These are phyloP conservation scores for Sebastes nivosus DNA, from an alignment of 2,797 vertebrate genomes.

Conservation along the genomic window DNA sequence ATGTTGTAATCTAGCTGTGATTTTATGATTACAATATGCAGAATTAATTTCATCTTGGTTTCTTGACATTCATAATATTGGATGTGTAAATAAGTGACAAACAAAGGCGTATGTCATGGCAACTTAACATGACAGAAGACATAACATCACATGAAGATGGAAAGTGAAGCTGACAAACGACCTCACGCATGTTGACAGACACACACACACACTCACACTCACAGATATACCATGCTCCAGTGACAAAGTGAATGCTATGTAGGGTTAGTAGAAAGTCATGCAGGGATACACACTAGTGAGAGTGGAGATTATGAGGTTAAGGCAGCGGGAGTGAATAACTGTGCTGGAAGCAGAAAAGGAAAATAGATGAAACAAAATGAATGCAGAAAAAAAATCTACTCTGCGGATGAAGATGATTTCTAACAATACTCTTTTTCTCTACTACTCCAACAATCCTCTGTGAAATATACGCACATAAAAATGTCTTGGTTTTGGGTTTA, in stretches of 20 bases:
- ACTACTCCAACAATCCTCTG: constrained; percentile 10
- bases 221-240: constrained; percentile 67
- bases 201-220: constrained; percentile 41
- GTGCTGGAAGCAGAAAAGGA: background rate
- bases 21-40: constrained; percentile 4
- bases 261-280: constrained; percentile 53
- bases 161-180: constrained; percentile 37
- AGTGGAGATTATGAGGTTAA: constrained; percentile 2
- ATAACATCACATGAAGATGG: constrained; percentile 36
- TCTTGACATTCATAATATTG: background rate
- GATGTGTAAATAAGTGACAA: constrained; percentile 15
- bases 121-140: constrained; percentile 50
- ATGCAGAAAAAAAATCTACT: background rate
- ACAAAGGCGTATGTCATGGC: constrained; percentile 2
- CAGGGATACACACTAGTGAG: constrained; percentile 35
- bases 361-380: constrained; percentile 10
- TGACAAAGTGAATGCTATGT: constrained; percentile 49
- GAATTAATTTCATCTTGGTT: background rate
- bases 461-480: background rate
- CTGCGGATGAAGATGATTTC: constrained; percentile 19
- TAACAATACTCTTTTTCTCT: constrained; percentile 69
- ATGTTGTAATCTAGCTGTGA: background rate
- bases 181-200: constrained; percentile 17
- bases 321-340: background rate
- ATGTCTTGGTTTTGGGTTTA: constrained; percentile 18